Evolutionary conservation across 2,797 vertebrate species (phyloP).

Genomic region (Gymnoscopelus microlampas): DNA sequence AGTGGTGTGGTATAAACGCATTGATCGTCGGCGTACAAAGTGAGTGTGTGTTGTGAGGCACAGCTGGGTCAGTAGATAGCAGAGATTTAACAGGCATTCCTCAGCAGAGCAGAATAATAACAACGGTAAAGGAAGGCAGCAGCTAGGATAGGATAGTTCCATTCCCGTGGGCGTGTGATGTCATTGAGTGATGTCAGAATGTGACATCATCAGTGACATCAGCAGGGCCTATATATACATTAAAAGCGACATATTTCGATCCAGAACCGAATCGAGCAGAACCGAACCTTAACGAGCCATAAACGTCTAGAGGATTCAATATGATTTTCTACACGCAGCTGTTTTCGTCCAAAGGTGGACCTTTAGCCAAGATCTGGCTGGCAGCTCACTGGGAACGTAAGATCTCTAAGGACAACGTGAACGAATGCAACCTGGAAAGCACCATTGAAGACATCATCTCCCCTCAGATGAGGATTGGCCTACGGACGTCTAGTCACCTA

Average conservation of each 20-base stretch:
- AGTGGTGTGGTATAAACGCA: conserved; percentile 48
- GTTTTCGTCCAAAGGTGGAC: conserved; percentile 87
- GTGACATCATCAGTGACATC: no score
- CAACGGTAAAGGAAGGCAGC: no score
- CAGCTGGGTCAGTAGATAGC: conserved; percentile 70
- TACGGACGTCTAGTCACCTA: conserved; percentile 92
- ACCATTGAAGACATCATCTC: conserved; percentile 87
- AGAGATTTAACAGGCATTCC: conserved; percentile 61
- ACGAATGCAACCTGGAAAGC: conserved; percentile 91
- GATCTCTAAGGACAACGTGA: conserved; percentile 90
- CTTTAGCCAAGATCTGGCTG: conserved; percentile 93
- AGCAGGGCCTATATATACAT: no score
- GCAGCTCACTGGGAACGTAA: conserved; percentile 97
- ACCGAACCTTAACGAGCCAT: no score
- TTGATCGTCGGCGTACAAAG: conserved; percentile 53
- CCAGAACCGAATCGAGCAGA: no score
- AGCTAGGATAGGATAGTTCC: no score
- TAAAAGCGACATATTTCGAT: no score
- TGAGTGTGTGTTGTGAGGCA: conserved; percentile 54
- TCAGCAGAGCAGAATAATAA: no score
- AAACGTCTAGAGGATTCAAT: not conserved
- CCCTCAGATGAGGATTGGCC: conserved; percentile 89
- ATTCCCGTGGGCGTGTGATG: no score
- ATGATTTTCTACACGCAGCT: conserved; percentile 89
- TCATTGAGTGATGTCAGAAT: no score